A percentile compares a stretch with the other conserved stretches of the same genome.
These are phyloP conservation scores for Pristionchus fissidentatus DNA, from an alignment of 2,888 invertebrate species.

Conservation along the genomic window DNA sequence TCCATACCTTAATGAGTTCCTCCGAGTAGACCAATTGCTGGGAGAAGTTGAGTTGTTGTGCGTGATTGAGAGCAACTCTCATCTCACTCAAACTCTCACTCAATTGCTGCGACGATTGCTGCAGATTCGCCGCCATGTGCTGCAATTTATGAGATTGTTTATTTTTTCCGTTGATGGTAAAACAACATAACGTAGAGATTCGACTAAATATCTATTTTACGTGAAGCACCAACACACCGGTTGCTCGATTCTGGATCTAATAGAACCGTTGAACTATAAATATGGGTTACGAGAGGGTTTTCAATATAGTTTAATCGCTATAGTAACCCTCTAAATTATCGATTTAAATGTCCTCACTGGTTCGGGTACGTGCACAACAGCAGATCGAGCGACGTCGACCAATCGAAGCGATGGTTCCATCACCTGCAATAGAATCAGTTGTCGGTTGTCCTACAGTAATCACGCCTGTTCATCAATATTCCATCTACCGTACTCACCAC, in stretches of 20 bases:
- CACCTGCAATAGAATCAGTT: slow-evolving; percentile 32
- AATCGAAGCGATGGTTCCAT: slow-evolving; percentile 80
- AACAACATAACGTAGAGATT: too few species aligned
- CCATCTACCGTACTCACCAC: slow-evolving; percentile 44
- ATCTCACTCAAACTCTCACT: slow-evolving; percentile 82
- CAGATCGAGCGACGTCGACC: slow-evolving; percentile 85
- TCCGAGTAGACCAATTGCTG: slow-evolving; percentile 70
- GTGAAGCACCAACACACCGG: too few species aligned
- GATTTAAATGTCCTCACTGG: slow-evolving; percentile 76
- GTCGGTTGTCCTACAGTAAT: not conserved
- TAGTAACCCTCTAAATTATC: too few species aligned
- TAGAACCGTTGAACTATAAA: too few species aligned
- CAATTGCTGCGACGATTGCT: slow-evolving; percentile 79
- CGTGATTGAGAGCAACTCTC: slow-evolving; percentile 79
- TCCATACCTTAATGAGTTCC: slow-evolving; percentile 63
- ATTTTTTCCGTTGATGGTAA: too few species aligned
- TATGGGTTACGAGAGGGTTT: too few species aligned
- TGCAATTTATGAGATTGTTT: too few species aligned
- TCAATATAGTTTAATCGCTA: too few species aligned
- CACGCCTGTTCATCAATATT: not conserved
- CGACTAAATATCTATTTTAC: too few species aligned
- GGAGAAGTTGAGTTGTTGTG: slow-evolving; percentile 81
- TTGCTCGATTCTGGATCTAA: too few species aligned
- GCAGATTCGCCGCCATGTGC: slow-evolving; percentile 66
- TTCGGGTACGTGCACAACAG: slow-evolving; percentile 87